Base-by-base conservation (phyloP, 2,888 invertebrate genomes). In the Philhelius pedissequus region DNA sequence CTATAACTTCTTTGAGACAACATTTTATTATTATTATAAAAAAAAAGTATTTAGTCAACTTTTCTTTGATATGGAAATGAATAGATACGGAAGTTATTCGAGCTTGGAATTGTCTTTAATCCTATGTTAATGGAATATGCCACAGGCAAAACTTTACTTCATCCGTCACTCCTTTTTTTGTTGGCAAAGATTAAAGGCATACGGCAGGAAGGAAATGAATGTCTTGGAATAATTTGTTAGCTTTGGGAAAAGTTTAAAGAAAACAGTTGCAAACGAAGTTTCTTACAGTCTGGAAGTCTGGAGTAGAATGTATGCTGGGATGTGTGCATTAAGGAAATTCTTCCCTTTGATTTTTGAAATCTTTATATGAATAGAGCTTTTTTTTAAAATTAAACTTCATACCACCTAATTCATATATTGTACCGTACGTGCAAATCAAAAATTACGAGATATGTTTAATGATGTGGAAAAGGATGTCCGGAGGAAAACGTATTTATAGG, bases 41-140 rank as follows among this genome's bases (percentile, higher is more conserved):
- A 43, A 20, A 45, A 64, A 48, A 64, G 64, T 48, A 64, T 64
- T 64, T 64, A 64, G 64, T 64, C 45, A 64, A 64, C 30, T 64
- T 62, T 73, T 62, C 73, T 73, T 73, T 73, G 73, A 73, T 73
- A 73, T 73, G 73, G 73, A 73, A 73, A 73, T 73, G 11, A 27
- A 18, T 35, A 18, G 60, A 38, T 32, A 32, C 35, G 32, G 62
- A 52, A 50, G 50, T 30, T 62, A 43, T 9, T 48, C 35, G 7
- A n/a, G 62, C 58, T 48, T 69, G 38, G 48, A 75, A 80, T 56
- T 69, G 62, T 35, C 78, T 78, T 82, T 82, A 82, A 74, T 82
- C 82, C 64, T 78, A 82, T 78, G 82, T 52, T 62, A 82, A 82
- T 82, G 52, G 52, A 15, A 73, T 73, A 54, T 7, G 68, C 82